phyloP scores from a whole-genome alignment of 2,888 invertebrate species.

The Schizaphis graminum region DNA sequence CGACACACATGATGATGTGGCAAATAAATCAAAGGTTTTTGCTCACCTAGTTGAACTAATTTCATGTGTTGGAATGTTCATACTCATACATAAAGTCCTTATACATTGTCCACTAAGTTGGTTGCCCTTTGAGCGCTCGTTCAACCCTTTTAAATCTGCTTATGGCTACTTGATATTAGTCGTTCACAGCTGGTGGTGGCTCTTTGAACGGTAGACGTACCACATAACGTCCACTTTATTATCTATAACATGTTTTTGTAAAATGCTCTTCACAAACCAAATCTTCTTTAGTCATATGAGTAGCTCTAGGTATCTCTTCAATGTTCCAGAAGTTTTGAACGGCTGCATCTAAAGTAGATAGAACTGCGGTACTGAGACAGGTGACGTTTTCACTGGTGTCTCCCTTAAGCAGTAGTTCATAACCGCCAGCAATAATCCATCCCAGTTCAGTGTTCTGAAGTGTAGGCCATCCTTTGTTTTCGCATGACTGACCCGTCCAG shows the following conservation, averaged over 20 bases:
- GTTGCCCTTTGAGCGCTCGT: neutral
- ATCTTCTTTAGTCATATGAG: neutral
- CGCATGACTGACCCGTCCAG: neutral
- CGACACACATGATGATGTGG: slow-evolving; percentile 61
- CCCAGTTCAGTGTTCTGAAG: neutral
- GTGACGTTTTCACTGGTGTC: neutral
- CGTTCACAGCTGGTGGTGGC: slow-evolving; percentile 9
- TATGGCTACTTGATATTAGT: slow-evolving; percentile 13
- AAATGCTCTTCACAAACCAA: neutral
- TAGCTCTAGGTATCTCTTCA: neutral
- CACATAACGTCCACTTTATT: neutral
- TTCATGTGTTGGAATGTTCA: neutral
- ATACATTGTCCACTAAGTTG: neutral
- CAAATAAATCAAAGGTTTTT: neutral
- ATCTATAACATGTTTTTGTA: slow-evolving; percentile 7
- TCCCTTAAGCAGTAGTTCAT: neutral
- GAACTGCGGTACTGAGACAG: neutral
- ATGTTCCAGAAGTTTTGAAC: neutral
- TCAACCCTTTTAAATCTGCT: slow-evolving; percentile 29
- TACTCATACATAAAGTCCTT: slow-evolving; percentile 23
- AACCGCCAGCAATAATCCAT: neutral
- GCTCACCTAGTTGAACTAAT: neutral
- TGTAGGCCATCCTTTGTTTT: neutral
- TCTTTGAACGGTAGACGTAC: neutral
- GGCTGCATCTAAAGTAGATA: slow-evolving; percentile 2